Evolutionary conservation across 2,888 invertebrate genomes (phyloP), one percentile per base, ranked within the genome.

Genomic region (Folsomia candida): DNA sequence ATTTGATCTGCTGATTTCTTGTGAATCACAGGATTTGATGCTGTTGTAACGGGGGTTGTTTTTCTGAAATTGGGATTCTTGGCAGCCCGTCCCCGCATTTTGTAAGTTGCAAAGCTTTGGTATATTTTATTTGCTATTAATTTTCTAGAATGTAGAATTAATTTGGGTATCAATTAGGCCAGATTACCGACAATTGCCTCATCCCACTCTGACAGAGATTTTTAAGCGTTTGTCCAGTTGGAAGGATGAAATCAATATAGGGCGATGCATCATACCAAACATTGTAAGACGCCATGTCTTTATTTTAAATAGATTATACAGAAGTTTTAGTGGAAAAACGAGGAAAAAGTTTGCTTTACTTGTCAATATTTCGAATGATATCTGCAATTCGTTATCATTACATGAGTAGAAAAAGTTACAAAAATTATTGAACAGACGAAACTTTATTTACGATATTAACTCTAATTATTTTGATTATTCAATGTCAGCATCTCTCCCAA

Each of bases 1-100:
- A n/a, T n/a, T n/a, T n/a, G n/a, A n/a, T n/a, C n/a, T n/a, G n/a
- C n/a, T n/a, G n/a, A n/a, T n/a, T n/a, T n/a, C n/a, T n/a, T n/a
- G n/a, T n/a, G n/a, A n/a, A n/a, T n/a, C n/a, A n/a, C n/a, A n/a
- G 92, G 91, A 1, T 93, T 90, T 88, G 93, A 93, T 83, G 89
- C 93, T 0, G 92, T 86, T 82, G 88, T 89, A 79, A 87, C 91
- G 68, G 93, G 91, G 0, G 89, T 87, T 81, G 87, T 90, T 81
- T 91, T 91, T 83, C 82, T 90, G 47, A 85, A 88, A 65, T 84
- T 91, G 80, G 88, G 87, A 0, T 88, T 89, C 81, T 84, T 88
- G 82, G 84, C 86, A 72, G 86, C 88, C 2, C 83, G 85, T 57
- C 84, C 85, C 67, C 85, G 85, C 76, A 84, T 84, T 70, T 84